A percentile compares a stretch with the other conserved stretches of the same genome.
These are phyloP conservation scores for Danionella dracula DNA, from an alignment of 2,797 vertebrate genomes.

Conservation along the genomic window DNA sequence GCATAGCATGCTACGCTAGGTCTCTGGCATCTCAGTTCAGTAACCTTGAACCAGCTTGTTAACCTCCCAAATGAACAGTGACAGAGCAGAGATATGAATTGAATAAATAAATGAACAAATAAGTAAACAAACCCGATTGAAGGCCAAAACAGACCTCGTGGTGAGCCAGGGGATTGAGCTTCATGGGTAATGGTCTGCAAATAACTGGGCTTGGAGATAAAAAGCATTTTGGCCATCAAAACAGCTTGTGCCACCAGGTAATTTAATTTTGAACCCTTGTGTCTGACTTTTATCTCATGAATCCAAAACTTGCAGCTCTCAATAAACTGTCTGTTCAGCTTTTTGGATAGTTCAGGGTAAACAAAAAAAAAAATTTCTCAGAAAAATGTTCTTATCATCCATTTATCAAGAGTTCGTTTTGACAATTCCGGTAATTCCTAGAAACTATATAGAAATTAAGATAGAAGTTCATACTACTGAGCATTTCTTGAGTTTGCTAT, in stretches of 20 bases:
- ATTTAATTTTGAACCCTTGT: not conserved
- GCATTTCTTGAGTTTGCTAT: not conserved
- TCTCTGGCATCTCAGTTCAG: slow-evolving; percentile 42
- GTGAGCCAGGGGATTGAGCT: slow-evolving; percentile 51
- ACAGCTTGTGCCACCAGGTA: slow-evolving; percentile 49
- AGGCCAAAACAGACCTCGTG: slow-evolving; percentile 48
- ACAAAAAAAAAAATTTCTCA: too few species aligned
- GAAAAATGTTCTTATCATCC: not conserved
- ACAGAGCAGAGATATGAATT: slow-evolving; percentile 60
- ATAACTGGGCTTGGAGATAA: slow-evolving; percentile 66
- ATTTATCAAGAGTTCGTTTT: too few species aligned
- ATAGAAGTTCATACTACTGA: too few species aligned
- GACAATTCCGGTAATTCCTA: too few species aligned
- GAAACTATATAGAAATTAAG: too few species aligned
- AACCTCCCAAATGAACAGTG: slow-evolving; percentile 59
- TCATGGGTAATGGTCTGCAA: slow-evolving; percentile 66
- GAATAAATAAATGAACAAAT: slow-evolving; percentile 70
- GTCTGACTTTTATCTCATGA: not conserved
- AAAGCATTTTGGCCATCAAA: slow-evolving; percentile 59
- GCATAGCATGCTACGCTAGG: slow-evolving; percentile 39
- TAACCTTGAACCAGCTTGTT: slow-evolving; percentile 66
- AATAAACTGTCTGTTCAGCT: not conserved
- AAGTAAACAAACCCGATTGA: slow-evolving; percentile 60
- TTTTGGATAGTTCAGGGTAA: not conserved
- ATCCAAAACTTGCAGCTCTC: not conserved